Evolutionary conservation across 2,113 vertebrate genomes (phyloP), one percentile per base, ranked within the genome.

Genomic region (Lota lota): DNA sequence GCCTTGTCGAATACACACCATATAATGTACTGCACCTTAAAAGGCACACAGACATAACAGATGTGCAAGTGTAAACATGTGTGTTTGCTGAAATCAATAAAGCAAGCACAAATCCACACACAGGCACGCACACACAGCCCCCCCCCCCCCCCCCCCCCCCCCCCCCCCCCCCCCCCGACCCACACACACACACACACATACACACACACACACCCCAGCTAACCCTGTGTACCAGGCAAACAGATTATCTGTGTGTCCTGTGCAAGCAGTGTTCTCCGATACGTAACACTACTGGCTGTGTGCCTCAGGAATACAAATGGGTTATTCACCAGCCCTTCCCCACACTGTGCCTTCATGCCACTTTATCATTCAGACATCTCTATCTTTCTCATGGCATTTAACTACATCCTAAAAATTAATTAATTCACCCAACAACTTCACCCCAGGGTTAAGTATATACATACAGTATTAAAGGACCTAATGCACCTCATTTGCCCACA

Each of bases 201-300:
- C 63, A 64, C 33, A 64, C 36, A 50, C 63, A 21, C 59, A 61
- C 59, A 12, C 59, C 36, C 63, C 4, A 61, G 15, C 59, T 61
- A 22, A 18, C 19, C 20, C 0, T 21, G 20, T 64, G 54, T 20
- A 53, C 17, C 17, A 40, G 16, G 51, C 58, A 66, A 12, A 58
- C 57, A 53, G 57, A 63, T 2, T 5, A 64, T 67, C 22, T 73
- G 60, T 17, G 28, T 50, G 28, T 4, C 28, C 18, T 40, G 28
- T 36, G 24, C 61, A 63, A 61, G n/a, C 28, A 40, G 28, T 1
- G n/a, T 20, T 18, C 61, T 40, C 17, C 18, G 18, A 63, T 20
- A 40, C 28, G 8, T 63, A n/a, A 36, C 28, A 63, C 28, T 14
- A 8, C 40, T 8, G 2, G 10, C 40, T 14, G 40, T 14, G 33